A percentile compares a stretch with the other conserved stretches of the same genome.
Evolutionary conservation across 1,140 invertebrate genomes (phyloP).

Genomic region (Drosophila nebulosa): DNA sequence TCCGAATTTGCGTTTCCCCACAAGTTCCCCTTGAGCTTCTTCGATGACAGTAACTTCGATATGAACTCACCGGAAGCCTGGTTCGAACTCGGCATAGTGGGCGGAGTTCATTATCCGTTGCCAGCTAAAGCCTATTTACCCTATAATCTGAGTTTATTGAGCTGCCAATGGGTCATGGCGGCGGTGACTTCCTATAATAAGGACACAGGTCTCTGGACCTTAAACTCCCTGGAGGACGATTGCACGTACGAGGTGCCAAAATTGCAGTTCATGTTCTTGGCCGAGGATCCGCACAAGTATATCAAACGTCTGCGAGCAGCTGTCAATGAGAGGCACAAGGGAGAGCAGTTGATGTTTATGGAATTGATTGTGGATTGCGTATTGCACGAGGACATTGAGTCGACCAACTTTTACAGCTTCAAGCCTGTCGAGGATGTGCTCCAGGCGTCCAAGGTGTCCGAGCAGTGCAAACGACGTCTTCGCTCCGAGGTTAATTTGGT

Average conservation of each 20-base stretch:
- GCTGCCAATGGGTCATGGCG: constrained; percentile 62
- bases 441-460: constrained; percentile 26
- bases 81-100: constrained; percentile 67
- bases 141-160: constrained; percentile 42
- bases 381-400: constrained; percentile 63
- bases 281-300: constrained; percentile 67
- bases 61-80: constrained; percentile 61
- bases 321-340: constrained; percentile 55
- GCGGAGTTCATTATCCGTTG: constrained; percentile 50
- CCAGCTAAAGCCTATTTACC: constrained; percentile 66
- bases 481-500: constrained; percentile 66
- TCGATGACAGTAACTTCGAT: constrained; percentile 69
- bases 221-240: constrained; percentile 52
- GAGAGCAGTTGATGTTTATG: constrained; percentile 66
- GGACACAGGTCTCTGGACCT: constrained; percentile 48
- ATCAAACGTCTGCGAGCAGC: constrained; percentile 59
- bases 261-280: constrained; percentile 75
- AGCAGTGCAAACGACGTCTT: constrained; percentile 47
- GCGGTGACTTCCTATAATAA: constrained; percentile 50
- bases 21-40: constrained; percentile 71
- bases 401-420: constrained; percentile 48
- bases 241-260: constrained; percentile 59
- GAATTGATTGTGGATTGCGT: constrained; percentile 75
- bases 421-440: constrained; percentile 56
- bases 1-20: constrained; percentile 69